Evolutionary conservation across 2,888 invertebrate species (phyloP), one percentile per base, ranked within the genome.

Genomic region (Zootermopsis nevadensis): DNA sequence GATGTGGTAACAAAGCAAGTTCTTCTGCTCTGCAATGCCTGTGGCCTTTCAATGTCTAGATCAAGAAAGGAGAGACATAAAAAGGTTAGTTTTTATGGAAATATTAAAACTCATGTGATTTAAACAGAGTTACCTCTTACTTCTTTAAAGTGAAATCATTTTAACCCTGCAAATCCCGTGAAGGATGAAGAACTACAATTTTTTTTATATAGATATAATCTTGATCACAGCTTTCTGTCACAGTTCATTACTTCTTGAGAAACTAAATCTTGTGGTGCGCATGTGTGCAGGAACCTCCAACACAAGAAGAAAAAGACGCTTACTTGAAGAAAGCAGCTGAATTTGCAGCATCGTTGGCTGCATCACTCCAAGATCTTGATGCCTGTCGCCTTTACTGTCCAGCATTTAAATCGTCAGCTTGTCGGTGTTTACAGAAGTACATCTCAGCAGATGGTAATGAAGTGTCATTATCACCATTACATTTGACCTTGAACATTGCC

Each of bases 341-440:
- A n/a, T 84, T 84, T 80, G 84, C 84, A 15, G 24, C 31, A 15
- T 80, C 82, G 24, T 48, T 84, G 66, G 82, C 84, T 22, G 35
- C 31, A 30, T 38, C 55, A 1, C 48, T 84, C 2, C 27, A 82
- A 8, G 79, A 84, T 22, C 79, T 82, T n/a, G 84, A 84, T 81
- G 84, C 85, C 15, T 38, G 76, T n/a, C 69, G 77, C 15, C 80
- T 86, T 2, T 86, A 80, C 60, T 86, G 86, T 72, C 86, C 86
- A 15, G 38, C 82, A 15, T 84, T 83, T 67, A 84, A 84, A 81
- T 69, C 31, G n/a, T 83, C 82, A 60, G 81, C 85, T 38, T 86
- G 86, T 74, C 79, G 82, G 3, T 86, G 86, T 79, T 60, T 86
- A 30, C 86, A 86, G 82, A 85, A 55, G n/a, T 85, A 83, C 77